Conservation (phyloP, 2,113 vertebrate species). For the Lichenostomus cassidix region DNA sequence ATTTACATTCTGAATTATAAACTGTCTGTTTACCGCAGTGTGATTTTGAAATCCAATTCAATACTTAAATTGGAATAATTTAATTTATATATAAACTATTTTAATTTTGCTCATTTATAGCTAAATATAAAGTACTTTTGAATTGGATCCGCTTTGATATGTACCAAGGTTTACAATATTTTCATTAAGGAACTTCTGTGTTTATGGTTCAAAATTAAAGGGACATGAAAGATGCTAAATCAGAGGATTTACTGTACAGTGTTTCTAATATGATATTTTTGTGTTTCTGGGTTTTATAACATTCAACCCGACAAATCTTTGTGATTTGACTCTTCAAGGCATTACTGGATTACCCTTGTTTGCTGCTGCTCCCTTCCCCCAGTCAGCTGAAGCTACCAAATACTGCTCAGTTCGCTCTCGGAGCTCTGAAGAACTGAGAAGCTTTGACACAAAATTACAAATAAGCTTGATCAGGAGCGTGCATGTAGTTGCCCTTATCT, state of each 20-base stretch:
- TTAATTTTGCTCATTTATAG: background rate
- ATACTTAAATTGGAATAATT: background rate
- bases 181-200: background rate
- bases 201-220: background rate
- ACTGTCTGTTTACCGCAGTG: background rate
- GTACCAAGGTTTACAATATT: background rate
- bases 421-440: background rate
- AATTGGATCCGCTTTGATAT: background rate
- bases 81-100: background rate
- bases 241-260: background rate
- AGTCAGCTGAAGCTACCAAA: background rate
- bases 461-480: background rate
- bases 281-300: background rate
- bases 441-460: background rate
- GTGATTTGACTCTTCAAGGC: background rate
- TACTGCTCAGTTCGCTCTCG: fast-evolving
- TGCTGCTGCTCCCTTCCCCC: background rate
- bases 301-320: background rate
- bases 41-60: background rate
- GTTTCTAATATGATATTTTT: background rate
- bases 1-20: background rate
- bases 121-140: background rate
- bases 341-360: background rate
- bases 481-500: background rate
- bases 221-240: background rate